Evolutionary conservation across 2,113 vertebrate genomes (phyloP), one percentile per base, ranked within the genome.

Genomic region (Pituophis catenifer): DNA sequence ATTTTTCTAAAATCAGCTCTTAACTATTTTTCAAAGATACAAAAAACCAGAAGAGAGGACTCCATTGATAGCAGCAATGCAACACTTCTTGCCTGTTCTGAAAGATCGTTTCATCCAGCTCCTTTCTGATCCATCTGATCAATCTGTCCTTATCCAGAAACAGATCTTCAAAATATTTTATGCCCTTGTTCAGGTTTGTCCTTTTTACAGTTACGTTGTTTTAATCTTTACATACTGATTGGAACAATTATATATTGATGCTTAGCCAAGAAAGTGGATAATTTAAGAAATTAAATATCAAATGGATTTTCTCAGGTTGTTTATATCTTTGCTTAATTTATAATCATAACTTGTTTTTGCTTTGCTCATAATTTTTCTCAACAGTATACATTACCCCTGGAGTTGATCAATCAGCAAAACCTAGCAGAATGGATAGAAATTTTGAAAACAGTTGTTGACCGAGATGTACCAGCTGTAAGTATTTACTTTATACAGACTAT

Each of bases 81-180:
- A 99, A 97, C 99, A 99, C 96, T 99, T 99, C 96, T 98, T 99
- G 97, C 99, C 99, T 89, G 98, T 99, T 98, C 96, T 99, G 96
- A 99, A 99, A 96, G 99, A 99, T 53, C 98, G 99, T 90, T 99
- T 99, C 92, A 99, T 99, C 95, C 99, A 99, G 95, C 98, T 99
- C 93, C 97, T 99, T 92, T 98, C 97, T 85, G 99, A 99, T 96
- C 98, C 98, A 48, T 99, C 99, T 95, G 98, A 98, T 92, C 99
- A 99, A 19, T 99, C 99, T 96, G 99, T 99, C 88, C 99, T 99
- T 75, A 99, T 99, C 90, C 99, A 99, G 97, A 99, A 99, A 97
- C 99, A 99, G 92, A 99, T 99, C 97, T 99, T 99, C 96, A 99
- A 99, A 98, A 99, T 99, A 97, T 99, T 99, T 96, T 99, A 99